These are phyloP conservation scores for Eptesicus fuscus DNA, from an alignment of 2,113 vertebrate species.

Conservation along the genomic window DNA sequence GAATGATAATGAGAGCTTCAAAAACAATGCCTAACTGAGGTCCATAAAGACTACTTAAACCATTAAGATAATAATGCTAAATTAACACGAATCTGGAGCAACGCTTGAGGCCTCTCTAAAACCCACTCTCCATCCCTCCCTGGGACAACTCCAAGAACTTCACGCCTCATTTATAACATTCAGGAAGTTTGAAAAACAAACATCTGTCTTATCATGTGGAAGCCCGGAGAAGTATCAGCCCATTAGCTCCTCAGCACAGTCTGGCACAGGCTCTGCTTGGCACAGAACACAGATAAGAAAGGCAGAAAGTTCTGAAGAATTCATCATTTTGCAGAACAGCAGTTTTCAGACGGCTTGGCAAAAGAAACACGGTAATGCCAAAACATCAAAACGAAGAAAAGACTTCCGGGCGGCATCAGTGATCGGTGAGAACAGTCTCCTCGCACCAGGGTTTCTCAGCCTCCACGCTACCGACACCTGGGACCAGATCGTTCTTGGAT, in stretches of 20 bases:
- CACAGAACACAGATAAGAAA: not conserved
- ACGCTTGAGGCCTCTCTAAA: not conserved
- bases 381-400: not conserved
- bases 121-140: not conserved
- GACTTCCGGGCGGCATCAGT: not conserved
- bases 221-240: not conserved
- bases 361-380: not conserved
- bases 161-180: not conserved
- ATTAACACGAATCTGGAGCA: not conserved
- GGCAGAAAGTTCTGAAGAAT: not conserved
- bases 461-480: not conserved
- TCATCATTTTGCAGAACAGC: not conserved
- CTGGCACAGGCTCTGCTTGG: not conserved
- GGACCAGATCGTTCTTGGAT: not conserved
- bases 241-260: not conserved
- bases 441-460: not conserved
- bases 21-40: not conserved
- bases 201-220: not conserved
- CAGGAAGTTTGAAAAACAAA: conserved; percentile 13
- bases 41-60: not conserved
- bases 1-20: not conserved
- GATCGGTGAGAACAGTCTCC: not conserved
- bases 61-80: not conserved
- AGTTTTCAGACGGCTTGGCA: not conserved
- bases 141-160: not conserved